Percentiles rank a stretch among this genome's conserved stretches.
phyloP scores from a whole-genome alignment of 2,113 vertebrate species.

The Setophaga kirtlandii region DNA sequence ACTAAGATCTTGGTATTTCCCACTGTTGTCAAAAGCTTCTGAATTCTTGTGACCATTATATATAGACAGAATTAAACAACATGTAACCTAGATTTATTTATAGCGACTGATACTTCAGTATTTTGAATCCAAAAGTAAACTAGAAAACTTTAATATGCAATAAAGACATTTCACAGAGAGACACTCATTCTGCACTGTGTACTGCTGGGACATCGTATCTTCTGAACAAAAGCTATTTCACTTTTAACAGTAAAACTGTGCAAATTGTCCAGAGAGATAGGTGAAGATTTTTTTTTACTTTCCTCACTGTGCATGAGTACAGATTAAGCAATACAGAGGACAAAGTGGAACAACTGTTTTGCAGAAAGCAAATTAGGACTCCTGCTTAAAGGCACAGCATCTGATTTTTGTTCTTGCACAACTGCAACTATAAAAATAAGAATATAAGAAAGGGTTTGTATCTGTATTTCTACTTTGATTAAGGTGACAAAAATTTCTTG shows the following conservation, averaged over 20 bases:
- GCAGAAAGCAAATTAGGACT: constrained; percentile 60
- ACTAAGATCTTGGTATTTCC: not conserved
- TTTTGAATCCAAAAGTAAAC: not conserved
- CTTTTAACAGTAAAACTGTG: constrained; percentile 28
- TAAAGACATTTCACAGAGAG: not conserved
- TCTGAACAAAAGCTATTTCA: not conserved
- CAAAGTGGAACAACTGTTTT: constrained; percentile 35
- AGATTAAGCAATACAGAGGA: constrained; percentile 44
- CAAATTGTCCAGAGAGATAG: constrained; percentile 43
- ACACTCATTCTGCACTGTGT: not conserved
- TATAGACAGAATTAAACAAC: not conserved
- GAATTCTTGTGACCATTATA: not conserved
- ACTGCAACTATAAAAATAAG: not conserved
- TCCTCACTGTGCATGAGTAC: not conserved
- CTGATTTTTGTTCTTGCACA: not conserved
- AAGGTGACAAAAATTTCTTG: not conserved
- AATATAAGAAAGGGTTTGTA: not conserved
- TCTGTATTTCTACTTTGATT: not conserved
- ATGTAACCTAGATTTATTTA: not conserved
- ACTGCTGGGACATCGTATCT: not conserved
- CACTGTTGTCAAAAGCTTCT: not conserved
- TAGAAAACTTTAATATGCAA: not conserved
- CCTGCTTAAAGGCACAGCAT: constrained; percentile 48
- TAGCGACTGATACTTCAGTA: not conserved
- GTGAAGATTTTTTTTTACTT: not conserved